Evolutionary conservation across 2,888 invertebrate genomes (phyloP).

Genomic region (Melipona beecheii): DNA sequence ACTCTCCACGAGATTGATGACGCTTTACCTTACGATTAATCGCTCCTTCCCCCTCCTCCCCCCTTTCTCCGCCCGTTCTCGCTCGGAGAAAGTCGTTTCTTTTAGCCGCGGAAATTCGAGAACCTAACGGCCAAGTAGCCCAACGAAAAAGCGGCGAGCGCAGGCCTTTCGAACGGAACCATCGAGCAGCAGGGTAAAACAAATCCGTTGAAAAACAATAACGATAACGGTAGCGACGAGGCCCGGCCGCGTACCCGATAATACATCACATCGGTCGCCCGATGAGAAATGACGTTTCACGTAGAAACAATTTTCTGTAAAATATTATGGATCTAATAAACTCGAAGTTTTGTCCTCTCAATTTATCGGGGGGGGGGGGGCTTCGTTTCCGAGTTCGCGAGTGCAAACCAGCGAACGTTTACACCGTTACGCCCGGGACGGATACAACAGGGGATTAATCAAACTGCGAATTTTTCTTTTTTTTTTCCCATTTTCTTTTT

Average conservation of each 20-base stretch:
- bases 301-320: constrained; percentile 53
- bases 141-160: not conserved
- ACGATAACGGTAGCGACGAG: constrained; percentile 27
- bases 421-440: constrained; percentile 19
- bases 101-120: not conserved
- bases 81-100: not conserved
- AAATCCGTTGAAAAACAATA: constrained; percentile 37
- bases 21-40: constrained; percentile 13
- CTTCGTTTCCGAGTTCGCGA: constrained; percentile 25
- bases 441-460: constrained; percentile 57
- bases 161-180: not conserved
- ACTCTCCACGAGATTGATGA: constrained; percentile 52
- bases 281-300: constrained; percentile 37
- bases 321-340: constrained; percentile 66
- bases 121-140: not conserved
- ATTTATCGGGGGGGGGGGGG: constrained; percentile 54
- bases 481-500: no score
- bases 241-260: constrained; percentile 10
- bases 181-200: constrained; percentile 6
- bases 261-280: constrained; percentile 34
- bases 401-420: constrained; percentile 46
- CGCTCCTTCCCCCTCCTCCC: constrained; percentile 1
- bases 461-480: constrained; percentile 50
- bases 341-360: constrained; percentile 49
- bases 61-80: not conserved